Evolutionary conservation across 1,140 invertebrate species (phyloP), one percentile per base, ranked within the genome.

Genomic region (Halesus radiatus): DNA sequence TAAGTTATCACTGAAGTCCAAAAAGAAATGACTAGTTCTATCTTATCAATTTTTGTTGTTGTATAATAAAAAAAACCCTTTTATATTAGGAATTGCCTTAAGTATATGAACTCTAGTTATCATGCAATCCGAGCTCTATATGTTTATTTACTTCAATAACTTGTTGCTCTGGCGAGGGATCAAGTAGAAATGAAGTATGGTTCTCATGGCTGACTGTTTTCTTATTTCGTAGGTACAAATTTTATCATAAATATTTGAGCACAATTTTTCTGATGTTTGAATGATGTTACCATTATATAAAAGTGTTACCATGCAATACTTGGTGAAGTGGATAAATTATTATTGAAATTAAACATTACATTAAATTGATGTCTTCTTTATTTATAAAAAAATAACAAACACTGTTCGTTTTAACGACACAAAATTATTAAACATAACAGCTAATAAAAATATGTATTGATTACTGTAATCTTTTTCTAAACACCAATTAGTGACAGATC

Each of bases 301-400:
- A 29, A 50, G 29, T 68, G 64, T 68, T 37, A 68, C 58, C 58
- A 60, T 50, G 26, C 62, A 68, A 32, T 68, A 32, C 29, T 68
- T 68, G 29, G 26, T 32, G 32, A 68, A 18, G 32, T 37, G 29
- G 64, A 68, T 68, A 68, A 68, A 32, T 68, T 37, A 68, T 68
- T 68, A 37, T 45, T 45, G 15, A 45, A 68, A 68, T 37, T 68
- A 68, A 68, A 68, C 18, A 37, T 37, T 60, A 60, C n/a, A 37
- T 68, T 26, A 68, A 68, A 37, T 37, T 15, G 2, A 20, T 45
- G 16, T 45, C 29, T 45, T 68, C 37, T 68, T 68, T 68, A 68
- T 68, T 68, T 68, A 68, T 68, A 68, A 68, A 68, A 68, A 68
- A 68, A n/a, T 50, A 50, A 18, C 18, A 68, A n/a, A 60, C 37